Conservation (phyloP, 30 jellyfish, hydroid and myxozoan species). For the Rhopilema esculentum region DNA sequence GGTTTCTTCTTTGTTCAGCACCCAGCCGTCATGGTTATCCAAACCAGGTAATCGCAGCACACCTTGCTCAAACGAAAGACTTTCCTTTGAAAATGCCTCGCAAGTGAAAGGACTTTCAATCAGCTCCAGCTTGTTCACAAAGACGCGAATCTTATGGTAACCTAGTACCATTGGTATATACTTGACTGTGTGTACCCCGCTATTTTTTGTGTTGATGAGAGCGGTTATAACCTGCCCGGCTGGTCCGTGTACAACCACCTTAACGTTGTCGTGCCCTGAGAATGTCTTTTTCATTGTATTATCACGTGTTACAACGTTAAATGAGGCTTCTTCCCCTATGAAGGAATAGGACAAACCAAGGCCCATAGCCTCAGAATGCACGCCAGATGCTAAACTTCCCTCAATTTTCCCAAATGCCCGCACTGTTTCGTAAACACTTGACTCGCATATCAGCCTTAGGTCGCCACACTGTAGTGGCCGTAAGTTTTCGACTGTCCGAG, state of each 20-base stretch:
- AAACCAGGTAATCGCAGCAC: constrained; percentile 6
- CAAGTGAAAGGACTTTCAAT: constrained; percentile 67
- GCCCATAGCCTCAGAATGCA: constrained; percentile 76
- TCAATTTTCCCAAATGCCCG: constrained; percentile 52
- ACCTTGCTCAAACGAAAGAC: constrained; percentile 52
- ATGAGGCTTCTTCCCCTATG: constrained; percentile 62
- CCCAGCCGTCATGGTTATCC: constrained; percentile 55
- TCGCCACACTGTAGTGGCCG: constrained; percentile 76
- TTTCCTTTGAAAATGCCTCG: constrained; percentile 56
- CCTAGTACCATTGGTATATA: constrained; percentile 49
- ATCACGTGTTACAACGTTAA: constrained; percentile 53
- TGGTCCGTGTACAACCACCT: constrained; percentile 49
- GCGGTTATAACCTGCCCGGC: constrained; percentile 49
- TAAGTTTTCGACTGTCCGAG: constrained; percentile 64
- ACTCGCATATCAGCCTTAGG: constrained; percentile 40
- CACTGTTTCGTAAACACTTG: constrained; percentile 33
- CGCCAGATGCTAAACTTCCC: constrained; percentile 62
- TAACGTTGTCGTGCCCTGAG: constrained; percentile 39
- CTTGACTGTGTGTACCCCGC: constrained; percentile 61
- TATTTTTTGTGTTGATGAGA: constrained; percentile 57
- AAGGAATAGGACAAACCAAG: constrained; percentile 65
- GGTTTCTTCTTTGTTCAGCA: constrained; percentile 66
- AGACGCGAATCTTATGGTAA: constrained; percentile 43
- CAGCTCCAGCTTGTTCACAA: constrained; percentile 57
- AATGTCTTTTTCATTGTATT: constrained; percentile 58